Evolutionary conservation across 1,140 invertebrate species (phyloP).

Genomic region (Acyrthosiphon pisum): DNA sequence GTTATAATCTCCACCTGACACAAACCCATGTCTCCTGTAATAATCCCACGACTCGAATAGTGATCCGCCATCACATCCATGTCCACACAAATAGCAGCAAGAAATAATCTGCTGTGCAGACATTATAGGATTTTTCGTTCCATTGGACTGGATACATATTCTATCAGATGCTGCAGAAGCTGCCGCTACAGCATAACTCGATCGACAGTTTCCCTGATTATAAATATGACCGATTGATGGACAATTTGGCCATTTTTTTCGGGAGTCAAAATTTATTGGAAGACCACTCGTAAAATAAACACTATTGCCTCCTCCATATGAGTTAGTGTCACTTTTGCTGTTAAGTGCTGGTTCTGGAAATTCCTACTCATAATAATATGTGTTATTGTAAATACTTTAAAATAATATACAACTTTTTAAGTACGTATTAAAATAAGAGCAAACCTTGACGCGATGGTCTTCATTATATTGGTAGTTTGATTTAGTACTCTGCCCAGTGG

Average conservation of each 20-base stretch:
- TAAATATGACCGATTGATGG: slow-evolving; percentile 78
- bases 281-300: background rate
- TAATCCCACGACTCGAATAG: slow-evolving; percentile 33
- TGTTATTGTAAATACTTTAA: background rate
- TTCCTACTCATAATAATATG: background rate
- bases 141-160: slow-evolving; percentile 71
- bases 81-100: slow-evolving; percentile 23
- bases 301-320: background rate
- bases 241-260: slow-evolving; percentile 82
- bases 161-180: slow-evolving; percentile 72
- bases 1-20: slow-evolving; percentile 52
- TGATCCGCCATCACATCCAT: slow-evolving; percentile 54
- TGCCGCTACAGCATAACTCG: slow-evolving; percentile 57
- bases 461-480: background rate
- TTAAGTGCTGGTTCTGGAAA: background rate
- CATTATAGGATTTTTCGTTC: slow-evolving; percentile 66
- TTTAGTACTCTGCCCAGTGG: background rate
- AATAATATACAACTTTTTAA: background rate
- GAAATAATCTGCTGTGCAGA: slow-evolving; percentile 61
- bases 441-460: background rate
- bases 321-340: background rate
- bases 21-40: slow-evolving; percentile 47
- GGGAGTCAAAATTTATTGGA: slow-evolving; percentile 72
- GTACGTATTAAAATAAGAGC: background rate
- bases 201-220: slow-evolving; percentile 73